phyloP scores from a whole-genome alignment of 2,113 vertebrate genomes.

The Heterocephalus glaber region DNA sequence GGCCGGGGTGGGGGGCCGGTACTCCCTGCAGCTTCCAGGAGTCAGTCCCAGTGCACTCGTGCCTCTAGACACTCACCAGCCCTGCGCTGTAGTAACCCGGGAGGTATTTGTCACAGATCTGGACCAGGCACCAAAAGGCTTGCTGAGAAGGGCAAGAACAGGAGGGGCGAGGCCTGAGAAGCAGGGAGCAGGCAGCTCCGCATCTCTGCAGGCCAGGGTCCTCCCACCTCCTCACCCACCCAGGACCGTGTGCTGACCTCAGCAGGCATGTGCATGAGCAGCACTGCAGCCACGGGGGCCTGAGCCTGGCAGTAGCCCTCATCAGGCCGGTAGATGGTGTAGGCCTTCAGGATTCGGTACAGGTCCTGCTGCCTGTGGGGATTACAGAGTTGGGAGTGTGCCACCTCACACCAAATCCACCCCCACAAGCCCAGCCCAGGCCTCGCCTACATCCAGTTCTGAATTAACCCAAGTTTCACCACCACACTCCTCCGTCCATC shows the following conservation, averaged over 20 bases:
- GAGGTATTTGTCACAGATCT: constrained; percentile 95
- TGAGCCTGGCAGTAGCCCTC: constrained; percentile 96
- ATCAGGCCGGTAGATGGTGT: constrained; percentile 92
- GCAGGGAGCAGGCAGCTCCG: background rate
- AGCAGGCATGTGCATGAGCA: constrained; percentile 96
- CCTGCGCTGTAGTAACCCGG: constrained; percentile 96
- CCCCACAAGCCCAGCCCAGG: background rate
- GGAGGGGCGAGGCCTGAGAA: constrained; percentile 38
- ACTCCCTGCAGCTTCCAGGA: background rate
- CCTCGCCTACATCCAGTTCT: background rate
- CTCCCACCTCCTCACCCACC: background rate
- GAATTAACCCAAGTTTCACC: background rate
- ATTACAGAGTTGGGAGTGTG: background rate
- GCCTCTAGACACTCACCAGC: constrained; percentile 87
- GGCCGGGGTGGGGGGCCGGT: background rate
- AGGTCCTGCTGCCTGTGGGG: constrained; percentile 92
- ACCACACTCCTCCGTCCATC: background rate
- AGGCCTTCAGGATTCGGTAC: constrained; percentile 93
- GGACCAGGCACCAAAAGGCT: constrained; percentile 97
- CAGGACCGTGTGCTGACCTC: constrained; percentile 86
- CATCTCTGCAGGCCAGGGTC: background rate
- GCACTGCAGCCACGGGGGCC: constrained; percentile 92
- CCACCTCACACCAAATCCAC: background rate
- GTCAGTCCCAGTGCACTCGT: background rate
- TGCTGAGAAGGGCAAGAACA: constrained; percentile 85